A percentile compares a stretch with the other conserved stretches of the same genome.
phyloP scores from a whole-genome alignment of 2,113 vertebrate species.

The Carlito syrichta region DNA sequence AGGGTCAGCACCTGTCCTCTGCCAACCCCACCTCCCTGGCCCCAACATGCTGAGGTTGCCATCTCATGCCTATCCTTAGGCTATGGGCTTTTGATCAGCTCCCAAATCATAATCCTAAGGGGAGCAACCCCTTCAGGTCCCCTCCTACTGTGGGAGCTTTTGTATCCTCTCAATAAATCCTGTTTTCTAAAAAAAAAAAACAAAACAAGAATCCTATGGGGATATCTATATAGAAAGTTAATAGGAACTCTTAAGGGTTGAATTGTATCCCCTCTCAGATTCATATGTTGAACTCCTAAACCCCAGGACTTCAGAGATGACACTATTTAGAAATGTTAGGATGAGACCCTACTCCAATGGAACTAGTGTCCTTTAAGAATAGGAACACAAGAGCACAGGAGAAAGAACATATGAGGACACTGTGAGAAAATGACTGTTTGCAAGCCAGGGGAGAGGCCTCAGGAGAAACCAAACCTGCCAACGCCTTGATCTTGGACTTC shows the following conservation, averaged over 20 bases:
- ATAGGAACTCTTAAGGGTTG: not conserved
- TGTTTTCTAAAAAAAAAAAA: no score
- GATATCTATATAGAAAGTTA: not conserved
- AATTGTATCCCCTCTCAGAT: not conserved
- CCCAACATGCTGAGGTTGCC: not conserved
- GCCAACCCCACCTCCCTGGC: not conserved
- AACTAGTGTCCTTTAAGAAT: not conserved
- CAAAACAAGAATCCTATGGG: not conserved
- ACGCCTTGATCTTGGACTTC: not conserved
- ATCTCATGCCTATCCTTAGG: not conserved
- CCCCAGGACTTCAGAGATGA: not conserved
- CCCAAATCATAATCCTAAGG: not conserved
- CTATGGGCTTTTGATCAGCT: not conserved
- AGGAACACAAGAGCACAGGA: not conserved
- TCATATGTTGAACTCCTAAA: not conserved
- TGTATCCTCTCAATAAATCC: no score
- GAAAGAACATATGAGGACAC: not conserved
- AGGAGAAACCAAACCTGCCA: not conserved
- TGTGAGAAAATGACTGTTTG: not conserved
- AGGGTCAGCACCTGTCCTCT: not conserved
- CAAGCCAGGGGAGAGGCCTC: not conserved
- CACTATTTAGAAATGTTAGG: not conserved
- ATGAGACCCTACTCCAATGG: not conserved
- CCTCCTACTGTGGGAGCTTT: no score
- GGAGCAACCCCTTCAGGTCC: no score